A percentile compares a stretch with the other conserved stretches of the same genome.
These are phyloP conservation scores for Chloebia gouldiae DNA, from an alignment of 2,113 vertebrate species.

Conservation along the genomic window DNA sequence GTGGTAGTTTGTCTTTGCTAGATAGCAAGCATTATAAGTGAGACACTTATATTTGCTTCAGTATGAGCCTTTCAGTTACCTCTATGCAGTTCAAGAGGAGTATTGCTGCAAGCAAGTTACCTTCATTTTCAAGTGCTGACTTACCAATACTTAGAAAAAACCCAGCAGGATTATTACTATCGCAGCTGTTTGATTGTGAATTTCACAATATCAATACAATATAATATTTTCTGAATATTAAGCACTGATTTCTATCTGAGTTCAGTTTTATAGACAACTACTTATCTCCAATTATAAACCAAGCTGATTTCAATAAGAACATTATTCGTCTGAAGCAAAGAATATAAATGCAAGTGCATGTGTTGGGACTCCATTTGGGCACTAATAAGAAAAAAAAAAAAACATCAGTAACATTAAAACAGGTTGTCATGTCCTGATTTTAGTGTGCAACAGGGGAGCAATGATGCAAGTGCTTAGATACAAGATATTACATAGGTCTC, in stretches of 20 bases:
- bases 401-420: background rate
- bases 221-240: background rate
- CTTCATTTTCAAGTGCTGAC: background rate
- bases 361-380: background rate
- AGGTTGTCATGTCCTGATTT: background rate
- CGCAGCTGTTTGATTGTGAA: background rate
- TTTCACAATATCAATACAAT: background rate
- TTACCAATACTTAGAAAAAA: background rate
- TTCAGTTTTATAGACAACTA: background rate
- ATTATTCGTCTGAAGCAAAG: background rate
- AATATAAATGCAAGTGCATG: background rate
- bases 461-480: background rate
- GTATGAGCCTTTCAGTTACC: background rate
- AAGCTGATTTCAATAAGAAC: background rate
- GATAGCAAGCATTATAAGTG: background rate
- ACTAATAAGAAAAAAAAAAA: background rate
- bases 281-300: background rate
- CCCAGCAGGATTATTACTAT: background rate
- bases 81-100: background rate
- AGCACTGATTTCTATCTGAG: background rate
- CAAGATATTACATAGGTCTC: background rate
- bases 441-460: background rate
- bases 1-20: background rate
- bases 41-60: background rate
- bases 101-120: background rate